Evolutionary conservation across 1,140 invertebrate genomes (phyloP), one percentile per base, ranked within the genome.

Genomic region (Melitaea cinxia): DNA sequence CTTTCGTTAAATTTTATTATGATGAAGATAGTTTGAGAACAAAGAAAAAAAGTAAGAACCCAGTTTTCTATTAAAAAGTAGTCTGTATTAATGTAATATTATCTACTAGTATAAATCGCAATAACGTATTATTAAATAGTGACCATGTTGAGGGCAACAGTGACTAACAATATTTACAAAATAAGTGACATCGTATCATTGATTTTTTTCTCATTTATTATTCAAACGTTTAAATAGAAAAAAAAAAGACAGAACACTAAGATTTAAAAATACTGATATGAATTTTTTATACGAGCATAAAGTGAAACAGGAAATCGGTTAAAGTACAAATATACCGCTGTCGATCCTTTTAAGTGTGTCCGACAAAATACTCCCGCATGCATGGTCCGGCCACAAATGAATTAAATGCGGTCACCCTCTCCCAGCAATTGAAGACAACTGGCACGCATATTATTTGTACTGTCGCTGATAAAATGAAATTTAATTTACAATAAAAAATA

Each of bases 311-410:
- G 62, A 65, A 65, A 57, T 64, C 37, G 52, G 37, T 55, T 63
- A 57, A 64, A 35, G 45, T 45, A 57, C 21, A 6, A 21, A 10
- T 21, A n/a, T 23, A 19, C 15, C 33, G 1, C 53, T 12, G 45
- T 56, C 19, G 37, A 62, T 35, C 53, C 56, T 14, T 37, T 4
- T 50, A n/a, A 15, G 37, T 26, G 4, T 50, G 21, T 47, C 61
- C 47, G 64, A 72, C 68, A 75, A 85, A 87, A 89, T 88, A 80
- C 70, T 89, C 86, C 86, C 86, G 86, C 86, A 89, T 89, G 54
- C 73, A 70, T 59, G 53, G 64, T 69, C 68, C 73, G 61, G 67
- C 72, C 71, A 85, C 83, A 82, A 85, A 88, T 80, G 78, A 84
- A 85, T 89, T 86, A 85, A 83, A 68, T 80, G 73, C 77, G 73